Evolutionary conservation across 1,140 invertebrate species (phyloP), one percentile per base, ranked within the genome.

Genomic region (Physella acuta): DNA sequence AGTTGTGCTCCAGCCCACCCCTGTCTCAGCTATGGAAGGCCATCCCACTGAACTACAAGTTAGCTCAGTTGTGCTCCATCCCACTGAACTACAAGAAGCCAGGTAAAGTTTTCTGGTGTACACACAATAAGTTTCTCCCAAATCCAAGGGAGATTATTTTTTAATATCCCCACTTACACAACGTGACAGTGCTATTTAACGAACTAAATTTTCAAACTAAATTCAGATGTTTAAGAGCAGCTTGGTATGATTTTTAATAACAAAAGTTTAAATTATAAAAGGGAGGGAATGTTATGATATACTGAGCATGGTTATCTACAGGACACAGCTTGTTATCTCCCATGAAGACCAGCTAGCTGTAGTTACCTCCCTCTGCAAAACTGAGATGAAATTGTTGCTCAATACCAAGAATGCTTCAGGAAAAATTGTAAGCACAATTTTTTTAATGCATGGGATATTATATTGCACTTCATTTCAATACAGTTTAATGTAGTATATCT

Each of bases 271-370:
- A 56, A 56, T 4, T 17, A 4, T 56, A 24, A 5, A 1, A 37
- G 36, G n/a, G n/a, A n/a, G n/a, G n/a, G n/a, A n/a, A n/a, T n/a
- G n/a, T n/a, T n/a, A n/a, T n/a, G n/a, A n/a, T n/a, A n/a, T n/a
- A n/a, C n/a, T n/a, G n/a, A n/a, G n/a, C n/a, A n/a, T n/a, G n/a
- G n/a, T n/a, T n/a, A n/a, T n/a, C n/a, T n/a, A 14, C 52, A 82
- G 81, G 67, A 67, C 72, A 39, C 74, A 70, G 14, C 60, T 83
- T 44, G 78, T 83, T 28, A 61, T 71, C 33, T 70, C 75, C 28
- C 82, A 84, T 75, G 82, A 84, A 71, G 79, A 82, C 61, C 80
- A 84, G 61, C 73, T 84, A 30, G 79, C 80, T 16, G 70, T 73
- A 66, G 77, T 84, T 34, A 84, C 82, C 0, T 78, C 77, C 53